Percentiles rank a stretch among this genome's conserved stretches.
These are phyloP conservation scores for Chrysaora quinquecirrha DNA, from an alignment of 30 jellyfish, hydroid and myxozoan genomes.

Conservation along the genomic window DNA sequence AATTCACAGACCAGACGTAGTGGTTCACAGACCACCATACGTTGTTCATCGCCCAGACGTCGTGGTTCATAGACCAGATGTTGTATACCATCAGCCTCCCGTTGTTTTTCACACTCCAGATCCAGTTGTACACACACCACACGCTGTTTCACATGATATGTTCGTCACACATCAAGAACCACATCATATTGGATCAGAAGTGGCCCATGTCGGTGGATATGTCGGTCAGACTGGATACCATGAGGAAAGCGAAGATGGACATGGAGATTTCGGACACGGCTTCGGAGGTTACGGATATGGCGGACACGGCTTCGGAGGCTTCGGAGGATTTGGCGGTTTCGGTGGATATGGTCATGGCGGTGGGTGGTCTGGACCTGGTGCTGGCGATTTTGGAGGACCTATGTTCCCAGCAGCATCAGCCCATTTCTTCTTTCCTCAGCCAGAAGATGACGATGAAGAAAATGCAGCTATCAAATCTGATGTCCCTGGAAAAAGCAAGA, in stretches of 20 bases:
- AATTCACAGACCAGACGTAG: constrained; percentile 83
- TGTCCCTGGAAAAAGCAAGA: constrained; percentile 33
- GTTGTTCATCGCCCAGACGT: constrained; percentile 87
- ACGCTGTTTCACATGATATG: constrained; percentile 85
- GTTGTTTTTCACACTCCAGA: constrained; percentile 88
- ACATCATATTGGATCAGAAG: constrained; percentile 70
- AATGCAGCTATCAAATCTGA: constrained; percentile 41
- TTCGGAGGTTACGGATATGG: constrained; percentile 55
- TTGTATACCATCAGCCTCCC: constrained; percentile 85
- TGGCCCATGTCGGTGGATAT: constrained; percentile 60
- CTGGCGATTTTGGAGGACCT: constrained; percentile 66
- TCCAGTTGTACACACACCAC: constrained; percentile 81
- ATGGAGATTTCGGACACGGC: constrained; percentile 34
- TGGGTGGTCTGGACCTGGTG: constrained; percentile 75
- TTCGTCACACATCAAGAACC: constrained; percentile 83
- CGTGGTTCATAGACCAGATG: constrained; percentile 79
- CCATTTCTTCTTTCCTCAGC: constrained; percentile 47
- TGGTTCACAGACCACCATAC: constrained; percentile 69
- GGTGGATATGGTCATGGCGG: constrained; percentile 61
- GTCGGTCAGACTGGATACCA: constrained; percentile 50
- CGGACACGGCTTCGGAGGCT: constrained; percentile 64
- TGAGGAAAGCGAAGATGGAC: constrained; percentile 17
- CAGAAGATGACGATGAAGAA: constrained; percentile 20
- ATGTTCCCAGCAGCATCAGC: constrained; percentile 69
- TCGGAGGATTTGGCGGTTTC: constrained; percentile 40